A percentile compares a stretch with the other conserved stretches of the same genome.
These are phyloP conservation scores for Hemitrygon akajei DNA, from an alignment of 2,797 vertebrate species.

Conservation along the genomic window DNA sequence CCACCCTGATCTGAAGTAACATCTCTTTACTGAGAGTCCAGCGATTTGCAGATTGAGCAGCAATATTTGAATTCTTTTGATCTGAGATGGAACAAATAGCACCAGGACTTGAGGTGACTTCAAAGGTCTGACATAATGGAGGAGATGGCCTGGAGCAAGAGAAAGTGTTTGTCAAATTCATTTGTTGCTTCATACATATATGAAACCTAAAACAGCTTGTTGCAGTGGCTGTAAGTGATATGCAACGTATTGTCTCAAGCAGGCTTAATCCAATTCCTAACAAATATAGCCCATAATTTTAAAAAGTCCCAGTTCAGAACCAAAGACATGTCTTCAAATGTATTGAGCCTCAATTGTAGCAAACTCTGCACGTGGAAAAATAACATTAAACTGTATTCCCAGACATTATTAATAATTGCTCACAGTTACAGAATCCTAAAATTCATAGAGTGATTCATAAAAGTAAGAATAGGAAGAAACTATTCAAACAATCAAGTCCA, in stretches of 20 bases:
- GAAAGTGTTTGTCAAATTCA: not conserved
- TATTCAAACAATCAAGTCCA: too few species aligned
- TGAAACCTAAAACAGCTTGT: not conserved
- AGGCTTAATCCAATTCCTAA: not conserved
- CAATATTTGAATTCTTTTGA: not conserved
- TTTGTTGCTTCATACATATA: not conserved
- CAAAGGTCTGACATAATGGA: not conserved
- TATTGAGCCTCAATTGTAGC: not conserved
- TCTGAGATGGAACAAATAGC: not conserved
- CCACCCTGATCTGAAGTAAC: not conserved
- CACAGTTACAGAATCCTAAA: not conserved
- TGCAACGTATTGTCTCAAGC: not conserved
- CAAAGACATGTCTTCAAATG: not conserved
- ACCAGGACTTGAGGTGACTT: not conserved
- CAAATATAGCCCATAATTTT: not conserved
- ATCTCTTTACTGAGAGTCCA: not conserved
- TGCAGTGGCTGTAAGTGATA: not conserved
- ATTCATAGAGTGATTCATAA: too few species aligned
- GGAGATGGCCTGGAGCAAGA: conserved; percentile 1
- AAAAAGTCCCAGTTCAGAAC: not conserved
- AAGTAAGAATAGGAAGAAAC: too few species aligned
- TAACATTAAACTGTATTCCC: not conserved
- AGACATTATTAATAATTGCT: not conserved
- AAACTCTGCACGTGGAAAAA: not conserved
- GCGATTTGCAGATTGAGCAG: not conserved